Conservation (phyloP, 2,113 vertebrate genomes). For the western clawed frog (Xenopus tropicalis) region DNA sequence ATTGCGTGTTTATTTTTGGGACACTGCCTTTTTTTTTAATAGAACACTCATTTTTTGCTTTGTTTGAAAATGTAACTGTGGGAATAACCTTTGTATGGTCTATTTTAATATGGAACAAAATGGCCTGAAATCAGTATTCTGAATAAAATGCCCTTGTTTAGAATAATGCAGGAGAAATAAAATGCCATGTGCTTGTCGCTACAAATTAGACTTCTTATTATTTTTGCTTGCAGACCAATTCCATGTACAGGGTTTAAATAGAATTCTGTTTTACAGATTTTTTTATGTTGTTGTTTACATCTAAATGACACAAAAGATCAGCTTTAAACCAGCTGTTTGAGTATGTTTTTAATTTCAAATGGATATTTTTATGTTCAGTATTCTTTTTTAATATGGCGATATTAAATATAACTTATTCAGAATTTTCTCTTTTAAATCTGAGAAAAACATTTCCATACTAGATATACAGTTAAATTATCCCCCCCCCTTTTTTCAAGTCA, state of each 20-base stretch:
- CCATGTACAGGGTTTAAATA: neutral
- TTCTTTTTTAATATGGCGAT: neutral
- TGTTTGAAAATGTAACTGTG: neutral
- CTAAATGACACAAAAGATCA: neutral
- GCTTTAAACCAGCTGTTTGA: neutral
- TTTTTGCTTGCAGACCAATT: neutral
- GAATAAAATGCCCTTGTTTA: neutral
- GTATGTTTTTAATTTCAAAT: neutral
- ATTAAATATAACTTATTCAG: neutral
- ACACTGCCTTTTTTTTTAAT: neutral
- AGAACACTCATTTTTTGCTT: neutral
- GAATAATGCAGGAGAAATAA: slow-evolving; percentile 1
- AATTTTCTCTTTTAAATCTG: too few species aligned
- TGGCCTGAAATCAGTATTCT: neutral
- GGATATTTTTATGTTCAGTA: neutral
- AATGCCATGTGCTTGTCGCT: neutral
- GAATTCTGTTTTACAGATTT: neutral
- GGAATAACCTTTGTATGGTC: neutral
- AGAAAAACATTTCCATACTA: too few species aligned
- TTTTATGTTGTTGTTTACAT: neutral
- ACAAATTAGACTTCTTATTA: slow-evolving; percentile 2
- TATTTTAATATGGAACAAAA: slow-evolving; percentile 10
- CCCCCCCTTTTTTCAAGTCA: too few species aligned
- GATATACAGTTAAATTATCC: too few species aligned
- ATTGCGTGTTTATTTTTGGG: neutral